These are phyloP conservation scores for Paguma larvata DNA, from an alignment of 2,797 vertebrate genomes.

Conservation along the genomic window DNA sequence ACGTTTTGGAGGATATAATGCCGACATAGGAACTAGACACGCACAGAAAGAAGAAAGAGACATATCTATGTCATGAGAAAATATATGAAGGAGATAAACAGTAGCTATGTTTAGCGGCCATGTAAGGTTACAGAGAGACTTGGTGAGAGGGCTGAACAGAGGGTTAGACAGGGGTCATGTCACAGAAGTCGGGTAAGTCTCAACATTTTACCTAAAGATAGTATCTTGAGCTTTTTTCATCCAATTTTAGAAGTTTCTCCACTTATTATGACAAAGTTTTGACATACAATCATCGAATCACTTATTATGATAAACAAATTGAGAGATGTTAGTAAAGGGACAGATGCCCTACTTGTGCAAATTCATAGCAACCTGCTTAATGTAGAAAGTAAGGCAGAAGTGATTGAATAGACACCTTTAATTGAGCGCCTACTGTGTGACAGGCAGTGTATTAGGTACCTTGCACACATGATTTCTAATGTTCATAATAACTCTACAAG, in stretches of 20 bases:
- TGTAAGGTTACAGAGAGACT: neutral
- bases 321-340: slow-evolving; percentile 2
- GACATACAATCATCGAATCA: too few species aligned
- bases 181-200: neutral
- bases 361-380: neutral
- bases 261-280: neutral
- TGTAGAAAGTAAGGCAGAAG: neutral
- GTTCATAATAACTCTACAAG: neutral
- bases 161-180: neutral
- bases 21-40: neutral
- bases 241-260: neutral
- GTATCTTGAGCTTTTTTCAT: neutral
- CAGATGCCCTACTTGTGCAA: neutral
- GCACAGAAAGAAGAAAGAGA: neutral
- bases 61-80: neutral
- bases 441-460: neutral
- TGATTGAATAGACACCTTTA: neutral
- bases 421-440: neutral
- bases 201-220: neutral
- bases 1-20: neutral
- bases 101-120: neutral
- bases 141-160: neutral
- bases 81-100: neutral
- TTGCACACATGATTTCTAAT: neutral
- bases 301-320: neutral